Evolutionary conservation across 2,888 invertebrate species (phyloP).

Genomic region (Elmis aenea): DNA sequence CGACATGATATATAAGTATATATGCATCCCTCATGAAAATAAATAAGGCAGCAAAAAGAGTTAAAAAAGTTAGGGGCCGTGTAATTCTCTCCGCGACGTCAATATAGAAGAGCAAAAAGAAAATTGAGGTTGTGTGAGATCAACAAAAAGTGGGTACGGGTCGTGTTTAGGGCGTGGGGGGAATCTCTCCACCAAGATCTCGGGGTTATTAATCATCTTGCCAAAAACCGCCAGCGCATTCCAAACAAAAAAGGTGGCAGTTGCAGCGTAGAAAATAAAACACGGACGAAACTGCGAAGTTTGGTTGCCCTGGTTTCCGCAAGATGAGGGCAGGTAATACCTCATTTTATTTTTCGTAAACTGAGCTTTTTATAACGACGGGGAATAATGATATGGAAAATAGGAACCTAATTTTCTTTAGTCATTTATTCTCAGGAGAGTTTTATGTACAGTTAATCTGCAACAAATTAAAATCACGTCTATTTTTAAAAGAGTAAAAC

Average conservation of each 20-base stretch:
- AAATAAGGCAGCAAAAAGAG: conserved; percentile 29
- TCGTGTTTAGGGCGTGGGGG: conserved; percentile 23
- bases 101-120: conserved; percentile 33
- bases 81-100: conserved; percentile 33
- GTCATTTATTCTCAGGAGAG: background rate
- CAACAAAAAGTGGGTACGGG: conserved; percentile 26
- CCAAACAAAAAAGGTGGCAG: conserved; percentile 21
- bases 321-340: conserved; percentile 14
- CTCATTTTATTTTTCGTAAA: conserved; percentile 11
- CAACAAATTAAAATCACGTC: no score
- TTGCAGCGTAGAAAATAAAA: conserved; percentile 7
- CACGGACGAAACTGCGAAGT: conserved; percentile 6
- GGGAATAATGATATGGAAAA: conserved; percentile 17
- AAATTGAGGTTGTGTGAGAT: conserved; percentile 33
- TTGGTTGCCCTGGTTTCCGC: conserved; percentile 11
- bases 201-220: conserved; percentile 28
- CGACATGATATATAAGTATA: no score
- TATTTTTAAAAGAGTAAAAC: no score
- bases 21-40: conserved; percentile 26
- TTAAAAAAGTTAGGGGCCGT: conserved; percentile 21
- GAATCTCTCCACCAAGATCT: conserved; percentile 25
- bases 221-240: conserved; percentile 23
- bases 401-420: conserved; percentile 9
- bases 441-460: no score
- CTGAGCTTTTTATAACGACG: conserved; percentile 8